Evolutionary conservation across 2,888 invertebrate genomes (phyloP).

Genomic region (Coelinius sp.): DNA sequence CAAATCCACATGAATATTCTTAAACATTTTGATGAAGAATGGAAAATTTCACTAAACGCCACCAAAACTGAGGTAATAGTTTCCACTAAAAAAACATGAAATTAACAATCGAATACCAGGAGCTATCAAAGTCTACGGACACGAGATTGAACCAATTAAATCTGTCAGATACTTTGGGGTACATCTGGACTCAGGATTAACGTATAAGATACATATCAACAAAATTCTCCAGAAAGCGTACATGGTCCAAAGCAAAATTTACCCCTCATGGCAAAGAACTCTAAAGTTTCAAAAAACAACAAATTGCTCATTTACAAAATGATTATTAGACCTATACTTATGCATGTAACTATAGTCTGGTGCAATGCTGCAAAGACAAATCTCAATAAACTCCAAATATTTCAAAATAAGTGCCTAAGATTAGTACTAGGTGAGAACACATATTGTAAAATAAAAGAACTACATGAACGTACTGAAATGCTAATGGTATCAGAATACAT

Average conservation of each 20-base stretch:
- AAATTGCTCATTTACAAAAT: constrained; percentile 53
- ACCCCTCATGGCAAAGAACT: constrained; percentile 47
- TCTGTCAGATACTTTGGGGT: constrained; percentile 49
- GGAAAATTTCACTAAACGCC: constrained; percentile 39
- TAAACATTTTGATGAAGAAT: constrained; percentile 26
- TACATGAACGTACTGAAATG: background rate
- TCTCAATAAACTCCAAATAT: constrained; percentile 40
- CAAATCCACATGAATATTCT: constrained; percentile 42
- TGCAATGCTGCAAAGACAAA: constrained; percentile 41
- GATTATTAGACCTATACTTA: constrained; percentile 47
- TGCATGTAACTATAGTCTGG: constrained; percentile 54
- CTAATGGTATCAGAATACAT: background rate
- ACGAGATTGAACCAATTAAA: constrained; percentile 32
- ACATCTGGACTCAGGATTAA: constrained; percentile 44
- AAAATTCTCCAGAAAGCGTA: background rate
- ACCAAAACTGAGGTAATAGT: constrained; percentile 42
- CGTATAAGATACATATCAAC: constrained; percentile 43
- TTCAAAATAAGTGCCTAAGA: constrained; percentile 49
- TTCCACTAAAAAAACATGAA: constrained; percentile 37
- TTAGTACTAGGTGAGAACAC: background rate
- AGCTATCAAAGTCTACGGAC: constrained; percentile 39
- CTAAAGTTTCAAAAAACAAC: constrained; percentile 41
- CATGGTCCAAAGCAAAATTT: constrained; percentile 42
- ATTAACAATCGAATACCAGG: constrained; percentile 35
- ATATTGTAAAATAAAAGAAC: background rate